These are phyloP conservation scores for Ibycter americanus DNA, from an alignment of 2,797 vertebrate species.

Conservation along the genomic window DNA sequence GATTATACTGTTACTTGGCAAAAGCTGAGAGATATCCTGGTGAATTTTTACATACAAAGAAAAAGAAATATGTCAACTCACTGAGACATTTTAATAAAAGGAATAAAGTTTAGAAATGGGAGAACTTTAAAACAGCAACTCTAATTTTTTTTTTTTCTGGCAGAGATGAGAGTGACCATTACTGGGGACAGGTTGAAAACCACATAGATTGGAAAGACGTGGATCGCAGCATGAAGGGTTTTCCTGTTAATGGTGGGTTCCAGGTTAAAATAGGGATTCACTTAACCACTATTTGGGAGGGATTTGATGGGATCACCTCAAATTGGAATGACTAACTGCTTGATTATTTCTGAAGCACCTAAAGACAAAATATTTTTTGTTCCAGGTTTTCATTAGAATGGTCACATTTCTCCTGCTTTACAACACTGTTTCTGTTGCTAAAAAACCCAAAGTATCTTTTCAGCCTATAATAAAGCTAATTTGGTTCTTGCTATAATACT, in stretches of 20 bases:
- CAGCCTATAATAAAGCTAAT: background rate
- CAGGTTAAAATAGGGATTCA: background rate
- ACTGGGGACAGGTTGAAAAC: background rate
- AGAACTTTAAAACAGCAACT: background rate
- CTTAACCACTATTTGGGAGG: background rate
- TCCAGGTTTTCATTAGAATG: background rate
- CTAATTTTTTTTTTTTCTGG: background rate
- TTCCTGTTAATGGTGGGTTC: background rate
- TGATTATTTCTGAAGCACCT: background rate
- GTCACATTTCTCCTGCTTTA: background rate
- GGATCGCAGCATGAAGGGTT: background rate
- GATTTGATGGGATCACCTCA: background rate
- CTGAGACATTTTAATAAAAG: background rate
- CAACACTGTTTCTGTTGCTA: background rate
- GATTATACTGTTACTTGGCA: background rate
- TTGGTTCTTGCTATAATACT: background rate
- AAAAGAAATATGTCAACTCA: background rate
- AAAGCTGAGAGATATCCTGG: background rate
- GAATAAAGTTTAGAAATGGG: background rate
- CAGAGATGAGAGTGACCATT: background rate
- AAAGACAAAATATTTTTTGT: background rate
- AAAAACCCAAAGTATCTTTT: background rate
- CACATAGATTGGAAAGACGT: background rate
- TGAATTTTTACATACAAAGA: background rate
- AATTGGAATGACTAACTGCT: background rate